Conservation (phyloP, 2,888 invertebrate species). For the Apoda limacodes region DNA sequence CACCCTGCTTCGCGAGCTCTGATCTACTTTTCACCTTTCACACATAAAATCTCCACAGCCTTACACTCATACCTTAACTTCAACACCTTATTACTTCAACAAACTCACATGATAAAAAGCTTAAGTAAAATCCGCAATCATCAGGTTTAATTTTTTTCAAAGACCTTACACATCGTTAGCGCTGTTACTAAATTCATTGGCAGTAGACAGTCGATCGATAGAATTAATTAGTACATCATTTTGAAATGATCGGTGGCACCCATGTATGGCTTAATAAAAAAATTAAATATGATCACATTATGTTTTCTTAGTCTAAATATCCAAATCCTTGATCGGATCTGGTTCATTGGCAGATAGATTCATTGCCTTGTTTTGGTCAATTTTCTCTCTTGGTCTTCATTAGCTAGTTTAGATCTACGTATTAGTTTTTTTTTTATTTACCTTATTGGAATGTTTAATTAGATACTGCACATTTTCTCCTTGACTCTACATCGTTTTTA, state of each 20-base stretch:
- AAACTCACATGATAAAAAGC: constrained; percentile 21
- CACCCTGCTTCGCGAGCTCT: constrained; percentile 40
- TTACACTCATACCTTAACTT: constrained; percentile 38
- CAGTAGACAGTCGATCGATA: constrained; percentile 44
- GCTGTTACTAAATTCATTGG: constrained; percentile 46
- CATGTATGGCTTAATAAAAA: constrained; percentile 66
- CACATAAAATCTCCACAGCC: constrained; percentile 37
- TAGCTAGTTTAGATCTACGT: constrained; percentile 47
- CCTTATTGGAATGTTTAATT: constrained; percentile 44
- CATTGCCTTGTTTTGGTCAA: constrained; percentile 53
- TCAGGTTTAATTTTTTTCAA: constrained; percentile 34
- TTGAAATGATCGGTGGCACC: constrained; percentile 60
- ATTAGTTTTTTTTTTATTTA: constrained; percentile 41
- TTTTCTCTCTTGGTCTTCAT: constrained; percentile 46
- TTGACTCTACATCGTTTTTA: constrained; percentile 32
- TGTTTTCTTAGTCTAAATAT: too few relatives aligned
- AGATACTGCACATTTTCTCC: constrained; percentile 58
- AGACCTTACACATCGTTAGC: constrained; percentile 26
- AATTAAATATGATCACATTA: constrained; percentile 43
- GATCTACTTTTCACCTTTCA: constrained; percentile 31
- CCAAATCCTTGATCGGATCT: constrained; percentile 43
- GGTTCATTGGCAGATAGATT: constrained; percentile 45
- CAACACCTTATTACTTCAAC: constrained; percentile 24
- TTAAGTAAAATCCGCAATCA: constrained; percentile 37
- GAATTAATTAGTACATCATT: constrained; percentile 40